Conservation (phyloP, 2,113 vertebrate species). For the Phaethon lepturus region DNA sequence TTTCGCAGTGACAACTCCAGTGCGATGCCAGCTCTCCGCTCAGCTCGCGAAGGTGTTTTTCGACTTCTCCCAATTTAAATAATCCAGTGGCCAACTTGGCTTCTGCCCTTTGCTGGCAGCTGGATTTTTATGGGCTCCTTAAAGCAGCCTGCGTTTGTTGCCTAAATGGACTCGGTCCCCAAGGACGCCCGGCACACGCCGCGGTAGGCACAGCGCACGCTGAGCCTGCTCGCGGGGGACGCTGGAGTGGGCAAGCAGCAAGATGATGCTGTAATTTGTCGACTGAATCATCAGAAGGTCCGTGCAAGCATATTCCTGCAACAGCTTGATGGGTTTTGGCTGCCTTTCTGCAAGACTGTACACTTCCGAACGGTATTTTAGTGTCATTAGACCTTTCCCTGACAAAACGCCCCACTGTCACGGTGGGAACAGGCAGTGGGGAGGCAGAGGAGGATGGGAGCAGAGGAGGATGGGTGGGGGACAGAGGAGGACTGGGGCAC, state of each 20-base stretch:
- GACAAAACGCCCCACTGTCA: rapidly evolving
- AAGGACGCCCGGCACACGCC: rapidly evolving
- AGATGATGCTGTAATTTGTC: background rate
- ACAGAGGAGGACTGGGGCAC: background rate
- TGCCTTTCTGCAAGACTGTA: background rate
- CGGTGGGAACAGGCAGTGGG: rapidly evolving
- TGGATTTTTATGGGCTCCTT: background rate
- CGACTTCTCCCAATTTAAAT: background rate
- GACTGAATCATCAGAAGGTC: background rate
- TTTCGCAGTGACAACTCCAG: rapidly evolving
- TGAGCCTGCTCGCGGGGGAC: background rate
- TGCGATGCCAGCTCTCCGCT: background rate
- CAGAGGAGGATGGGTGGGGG: background rate
- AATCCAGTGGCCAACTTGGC: background rate
- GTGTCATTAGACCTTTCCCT: background rate
- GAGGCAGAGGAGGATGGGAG: too few relatives aligned
- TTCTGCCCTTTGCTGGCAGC: background rate
- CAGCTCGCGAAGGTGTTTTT: background rate
- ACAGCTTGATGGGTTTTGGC: background rate
- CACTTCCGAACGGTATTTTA: rapidly evolving
- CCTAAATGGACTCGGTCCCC: background rate
- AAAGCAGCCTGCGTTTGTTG: background rate
- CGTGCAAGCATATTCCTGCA: background rate
- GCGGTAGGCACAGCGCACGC: rapidly evolving
- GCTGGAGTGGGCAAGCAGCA: background rate